A percentile compares a stretch with the other conserved stretches of the same genome.
phyloP scores from a whole-genome alignment of 2,888 invertebrate species.

The Agonopterix subpropinquella region DNA sequence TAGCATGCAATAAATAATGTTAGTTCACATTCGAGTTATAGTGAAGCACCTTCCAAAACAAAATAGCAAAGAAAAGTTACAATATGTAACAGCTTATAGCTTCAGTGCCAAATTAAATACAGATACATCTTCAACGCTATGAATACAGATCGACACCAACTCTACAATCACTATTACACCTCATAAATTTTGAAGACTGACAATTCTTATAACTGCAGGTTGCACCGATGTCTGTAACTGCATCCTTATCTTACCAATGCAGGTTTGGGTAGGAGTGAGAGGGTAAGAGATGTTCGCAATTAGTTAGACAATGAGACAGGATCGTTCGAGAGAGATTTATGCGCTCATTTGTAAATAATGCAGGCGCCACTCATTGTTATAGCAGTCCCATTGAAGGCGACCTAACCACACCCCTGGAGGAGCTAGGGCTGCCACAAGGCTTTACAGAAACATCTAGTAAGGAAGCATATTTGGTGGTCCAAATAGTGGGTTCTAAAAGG shows the following conservation, averaged over 20 bases:
- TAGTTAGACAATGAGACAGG: slow-evolving; percentile 35
- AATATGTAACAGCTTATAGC: too few relatives aligned
- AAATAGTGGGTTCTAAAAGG: too few relatives aligned
- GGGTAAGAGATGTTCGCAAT: slow-evolving; percentile 26
- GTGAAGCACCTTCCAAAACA: too few relatives aligned
- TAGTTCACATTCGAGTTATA: too few relatives aligned
- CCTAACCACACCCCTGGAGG: slow-evolving; percentile 27
- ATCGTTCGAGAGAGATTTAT: slow-evolving; percentile 62
- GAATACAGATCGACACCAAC: slow-evolving; percentile 12
- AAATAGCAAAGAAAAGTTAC: too few relatives aligned
- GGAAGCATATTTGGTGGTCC: too few relatives aligned
- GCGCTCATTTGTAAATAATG: slow-evolving; percentile 69
- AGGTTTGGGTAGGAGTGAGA: slow-evolving; percentile 10
- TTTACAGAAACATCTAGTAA: too few relatives aligned
- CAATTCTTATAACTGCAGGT: slow-evolving; percentile 25
- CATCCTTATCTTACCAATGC: not conserved
- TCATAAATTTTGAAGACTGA: slow-evolving; percentile 42
- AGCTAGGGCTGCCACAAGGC: slow-evolving; percentile 37
- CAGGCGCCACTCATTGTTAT: slow-evolving; percentile 72
- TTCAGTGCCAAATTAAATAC: not conserved
- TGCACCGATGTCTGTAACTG: too few relatives aligned
- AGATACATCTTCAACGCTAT: slow-evolving; percentile 1
- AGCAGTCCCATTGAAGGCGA: slow-evolving; percentile 57
- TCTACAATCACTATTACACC: slow-evolving; percentile 24
- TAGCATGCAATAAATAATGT: too few relatives aligned